Base-by-base conservation (phyloP, 2,797 vertebrate genomes). In the Ispidina lecontei region DNA sequence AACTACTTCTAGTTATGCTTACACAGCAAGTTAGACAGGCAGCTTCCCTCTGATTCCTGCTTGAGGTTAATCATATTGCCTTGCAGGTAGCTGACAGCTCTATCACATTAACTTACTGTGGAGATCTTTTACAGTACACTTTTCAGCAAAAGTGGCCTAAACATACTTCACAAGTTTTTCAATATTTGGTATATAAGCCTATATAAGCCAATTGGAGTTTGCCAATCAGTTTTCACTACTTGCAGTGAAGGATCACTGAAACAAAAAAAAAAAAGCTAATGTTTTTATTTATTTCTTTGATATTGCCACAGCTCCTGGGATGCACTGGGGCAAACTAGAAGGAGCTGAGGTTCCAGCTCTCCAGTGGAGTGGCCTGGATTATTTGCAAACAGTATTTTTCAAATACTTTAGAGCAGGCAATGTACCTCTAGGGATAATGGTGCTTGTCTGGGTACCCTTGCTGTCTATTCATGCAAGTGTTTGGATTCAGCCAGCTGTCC, bases 231-330 rank as follows among this genome's bases (percentile, higher is more conserved):
- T 89, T 80, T 35, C 29, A 22, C 10, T 70, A 9, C 23, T 71
- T 64, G 64, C 29, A 75, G 17, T 52, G 9, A 29, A 19, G 5
- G 31, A 83, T 28, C 10, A 67, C 25, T 20, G 11, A 76, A 89
- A 73, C 9, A 69, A 77, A 83, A 18, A 12, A 69, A 18, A 12
- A 3, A 5, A 58, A 79, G 14, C 1, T 17, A 76, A 54, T 51
- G 33, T 18, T 29, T 84, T 49, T 14, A 25, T 49, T 33, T 68
- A 5, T 41, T 72, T 75, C 1, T 67, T 74, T 68, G 3, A 13
- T 58, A 19, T n/a, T n/a, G 29, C 46, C 2, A 0, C 26, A 33
- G n/a, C 7, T 0, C 0, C 20, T 52, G 44, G 16, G 28, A 6
- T 47, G 46, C 12, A 39, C 8, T 0, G 1, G 14, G 4, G 26